Evolutionary conservation across 2,797 vertebrate genomes (phyloP).

Genomic region (Uromys caudimaculatus): DNA sequence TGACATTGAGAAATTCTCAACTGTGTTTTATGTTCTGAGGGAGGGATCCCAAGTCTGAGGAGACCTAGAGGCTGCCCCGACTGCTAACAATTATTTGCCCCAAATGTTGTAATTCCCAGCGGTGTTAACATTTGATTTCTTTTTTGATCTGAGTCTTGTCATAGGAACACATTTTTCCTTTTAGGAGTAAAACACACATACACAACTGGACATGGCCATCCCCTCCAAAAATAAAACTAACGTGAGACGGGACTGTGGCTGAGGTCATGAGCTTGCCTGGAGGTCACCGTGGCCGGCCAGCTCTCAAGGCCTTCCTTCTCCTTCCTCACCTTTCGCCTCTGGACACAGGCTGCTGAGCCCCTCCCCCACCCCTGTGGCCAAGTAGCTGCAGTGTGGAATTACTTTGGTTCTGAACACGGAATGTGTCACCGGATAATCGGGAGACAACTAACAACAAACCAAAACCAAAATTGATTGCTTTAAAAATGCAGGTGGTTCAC

Average conservation of each 20-base stretch:
- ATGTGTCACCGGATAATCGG: background rate
- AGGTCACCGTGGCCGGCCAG: background rate
- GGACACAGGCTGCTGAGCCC: accelerated
- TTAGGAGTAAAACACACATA: conserved; percentile 50
- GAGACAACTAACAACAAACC: conserved; percentile 65
- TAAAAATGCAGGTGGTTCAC: conserved; percentile 79
- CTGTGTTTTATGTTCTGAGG: background rate
- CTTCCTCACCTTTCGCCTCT: background rate
- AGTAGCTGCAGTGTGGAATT: accelerated
- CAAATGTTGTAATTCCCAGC: background rate
- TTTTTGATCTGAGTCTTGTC: conserved; percentile 23
- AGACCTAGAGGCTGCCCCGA: background rate
- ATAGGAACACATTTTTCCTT: background rate
- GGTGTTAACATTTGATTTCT: conserved; percentile 3
- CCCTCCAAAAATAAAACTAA: conserved; percentile 34
- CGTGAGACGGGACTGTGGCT: background rate
- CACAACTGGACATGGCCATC: background rate
- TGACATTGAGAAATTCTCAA: background rate
- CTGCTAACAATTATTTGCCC: conserved; percentile 21
- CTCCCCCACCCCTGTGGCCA: accelerated
- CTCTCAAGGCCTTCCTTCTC: background rate
- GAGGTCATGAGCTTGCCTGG: background rate
- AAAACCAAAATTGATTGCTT: conserved; percentile 65
- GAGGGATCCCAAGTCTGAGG: background rate
- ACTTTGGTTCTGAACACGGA: background rate